phyloP scores from a whole-genome alignment of 2,888 invertebrate genomes.

The Papilio demoleus region DNA sequence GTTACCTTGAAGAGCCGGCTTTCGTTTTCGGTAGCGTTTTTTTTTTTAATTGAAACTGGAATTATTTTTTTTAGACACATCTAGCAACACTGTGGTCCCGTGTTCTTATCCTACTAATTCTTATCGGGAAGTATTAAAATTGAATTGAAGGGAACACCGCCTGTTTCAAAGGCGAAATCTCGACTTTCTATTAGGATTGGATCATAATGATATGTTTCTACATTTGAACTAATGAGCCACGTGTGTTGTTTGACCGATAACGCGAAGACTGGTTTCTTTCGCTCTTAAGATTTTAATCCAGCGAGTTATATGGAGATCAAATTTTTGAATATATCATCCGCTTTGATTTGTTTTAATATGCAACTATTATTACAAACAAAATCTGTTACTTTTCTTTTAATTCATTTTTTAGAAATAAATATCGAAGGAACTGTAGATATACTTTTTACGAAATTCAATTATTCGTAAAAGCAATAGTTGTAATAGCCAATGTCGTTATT shows the following conservation, averaged over 20 bases:
- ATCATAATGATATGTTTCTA: conserved; percentile 18
- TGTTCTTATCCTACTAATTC: conserved; percentile 29
- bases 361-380: too few relatives aligned
- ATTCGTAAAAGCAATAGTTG: too few relatives aligned
- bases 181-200: conserved; percentile 21
- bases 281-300: conserved; percentile 29
- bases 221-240: conserved; percentile 22
- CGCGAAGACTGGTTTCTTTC: conserved; percentile 12
- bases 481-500: too few relatives aligned
- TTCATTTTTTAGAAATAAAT: too few relatives aligned
- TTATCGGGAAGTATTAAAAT: conserved; percentile 26
- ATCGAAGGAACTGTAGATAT: too few relatives aligned
- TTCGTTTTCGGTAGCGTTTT: conserved; percentile 76
- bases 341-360: conserved; percentile 11
- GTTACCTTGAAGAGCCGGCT: conserved; percentile 67
- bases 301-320: conserved; percentile 9
- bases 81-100: conserved; percentile 35
- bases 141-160: conserved; percentile 20
- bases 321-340: conserved; percentile 17
- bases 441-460: too few relatives aligned
- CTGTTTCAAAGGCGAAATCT: conserved; percentile 22
- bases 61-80: conserved; percentile 36
- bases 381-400: too few relatives aligned
- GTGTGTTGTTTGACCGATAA: conserved; percentile 25
- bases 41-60: conserved; percentile 53